These are phyloP conservation scores for Venusia cambrica DNA, from an alignment of 2,888 invertebrate species.

Conservation along the genomic window DNA sequence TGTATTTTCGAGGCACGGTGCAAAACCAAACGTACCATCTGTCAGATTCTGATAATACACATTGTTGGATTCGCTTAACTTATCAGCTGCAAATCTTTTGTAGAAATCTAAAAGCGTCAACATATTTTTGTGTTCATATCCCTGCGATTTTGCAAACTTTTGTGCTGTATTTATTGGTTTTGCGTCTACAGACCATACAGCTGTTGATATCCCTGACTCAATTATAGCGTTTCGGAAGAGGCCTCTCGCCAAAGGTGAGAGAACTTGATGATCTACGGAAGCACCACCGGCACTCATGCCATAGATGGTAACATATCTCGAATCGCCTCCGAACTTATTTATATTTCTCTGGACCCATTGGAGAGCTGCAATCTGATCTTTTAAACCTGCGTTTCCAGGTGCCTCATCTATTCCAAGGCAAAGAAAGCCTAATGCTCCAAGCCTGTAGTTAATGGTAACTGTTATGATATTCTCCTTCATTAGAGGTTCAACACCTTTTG, in stretches of 20 bases:
- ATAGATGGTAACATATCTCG: constrained; percentile 42
- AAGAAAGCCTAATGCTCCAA: constrained; percentile 44
- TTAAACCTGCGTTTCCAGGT: constrained; percentile 47
- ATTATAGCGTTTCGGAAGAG: constrained; percentile 42
- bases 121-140: constrained; percentile 12
- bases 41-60: constrained; percentile 35
- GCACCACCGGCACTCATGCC: constrained; percentile 52
- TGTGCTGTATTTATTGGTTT: constrained; percentile 35
- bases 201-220: constrained; percentile 36
- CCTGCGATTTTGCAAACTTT: constrained; percentile 22
- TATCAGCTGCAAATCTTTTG: constrained; percentile 26
- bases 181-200: constrained; percentile 36
- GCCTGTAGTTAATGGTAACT: constrained; percentile 45
- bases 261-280: constrained; percentile 38
- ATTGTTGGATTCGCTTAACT: constrained; percentile 30
- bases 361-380: constrained; percentile 45
- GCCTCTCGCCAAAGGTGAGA: constrained; percentile 38
- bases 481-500: constrained; percentile 37
- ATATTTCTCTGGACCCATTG: constrained; percentile 46
- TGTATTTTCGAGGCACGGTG: constrained; percentile 39
- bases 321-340: constrained; percentile 44
- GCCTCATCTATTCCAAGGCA: constrained; percentile 40
- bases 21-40: constrained; percentile 42
- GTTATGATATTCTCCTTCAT: constrained; percentile 40
- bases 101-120: constrained; percentile 27